phyloP scores from a whole-genome alignment of 2,113 vertebrate genomes.

The Bufo bufo region DNA sequence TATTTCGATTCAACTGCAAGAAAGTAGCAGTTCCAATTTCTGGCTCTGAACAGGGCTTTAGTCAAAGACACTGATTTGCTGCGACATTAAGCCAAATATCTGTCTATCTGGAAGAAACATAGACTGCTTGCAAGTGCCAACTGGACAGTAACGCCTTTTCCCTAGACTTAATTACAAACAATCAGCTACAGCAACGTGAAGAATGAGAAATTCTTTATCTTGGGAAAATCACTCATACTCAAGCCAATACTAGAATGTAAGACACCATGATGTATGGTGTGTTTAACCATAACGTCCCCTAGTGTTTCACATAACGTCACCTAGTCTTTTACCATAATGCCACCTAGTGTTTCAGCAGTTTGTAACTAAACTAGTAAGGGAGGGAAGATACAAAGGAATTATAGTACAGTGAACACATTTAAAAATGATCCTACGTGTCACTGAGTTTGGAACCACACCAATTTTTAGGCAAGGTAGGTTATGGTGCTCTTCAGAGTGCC shows the following conservation, averaged over 20 bases:
- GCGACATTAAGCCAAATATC: neutral
- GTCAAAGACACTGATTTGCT: neutral
- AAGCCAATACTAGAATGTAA: neutral
- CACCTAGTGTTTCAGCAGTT: neutral
- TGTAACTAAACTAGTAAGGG: neutral
- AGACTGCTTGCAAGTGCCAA: neutral
- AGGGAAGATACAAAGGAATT: too few relatives aligned
- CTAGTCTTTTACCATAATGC: neutral
- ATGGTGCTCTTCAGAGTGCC: too few relatives aligned
- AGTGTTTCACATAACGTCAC: too few relatives aligned
- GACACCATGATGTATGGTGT: too few relatives aligned
- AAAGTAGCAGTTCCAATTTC: neutral
- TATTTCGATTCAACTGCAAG: neutral
- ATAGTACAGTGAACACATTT: too few relatives aligned
- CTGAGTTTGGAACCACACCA: too few relatives aligned
- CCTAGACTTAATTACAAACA: neutral
- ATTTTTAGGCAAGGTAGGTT: too few relatives aligned
- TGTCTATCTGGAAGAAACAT: constrained; percentile 1
- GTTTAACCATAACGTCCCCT: too few relatives aligned
- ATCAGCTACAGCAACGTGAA: neutral
- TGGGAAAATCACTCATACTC: neutral
- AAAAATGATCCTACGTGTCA: too few relatives aligned
- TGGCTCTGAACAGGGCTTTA: neutral
- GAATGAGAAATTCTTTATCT: neutral
- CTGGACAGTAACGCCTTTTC: neutral